Conservation (phyloP, 1,140 invertebrate genomes). For the Brachionus manjavacas region DNA sequence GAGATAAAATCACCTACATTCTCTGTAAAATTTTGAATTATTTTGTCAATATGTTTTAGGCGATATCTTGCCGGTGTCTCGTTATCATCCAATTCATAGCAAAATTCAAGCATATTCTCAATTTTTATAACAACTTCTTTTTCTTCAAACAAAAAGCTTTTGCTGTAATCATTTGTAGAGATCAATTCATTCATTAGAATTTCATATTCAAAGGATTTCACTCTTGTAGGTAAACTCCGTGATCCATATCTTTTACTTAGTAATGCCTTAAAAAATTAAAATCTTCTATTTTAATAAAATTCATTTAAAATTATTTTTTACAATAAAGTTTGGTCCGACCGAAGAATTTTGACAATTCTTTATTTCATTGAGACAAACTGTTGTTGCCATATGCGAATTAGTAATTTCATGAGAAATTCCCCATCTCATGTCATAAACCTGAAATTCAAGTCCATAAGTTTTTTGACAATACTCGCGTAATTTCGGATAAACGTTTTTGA, state of each 20-base stretch:
- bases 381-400: conserved; percentile 30
- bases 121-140: background rate
- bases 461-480: conserved; percentile 49
- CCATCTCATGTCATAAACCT: conserved; percentile 48
- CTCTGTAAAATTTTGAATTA: background rate
- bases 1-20: background rate
- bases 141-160: background rate
- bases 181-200: background rate
- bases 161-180: background rate
- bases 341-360: conserved; percentile 39
- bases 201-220: background rate
- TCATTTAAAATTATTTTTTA: background rate
- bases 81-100: conserved; percentile 36
- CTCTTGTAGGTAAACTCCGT: conserved; percentile 60
- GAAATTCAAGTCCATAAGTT: conserved; percentile 51
- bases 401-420: conserved; percentile 44
- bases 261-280: background rate
- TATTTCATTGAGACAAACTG: conserved; percentile 43
- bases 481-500: conserved; percentile 49
- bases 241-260: conserved; percentile 55
- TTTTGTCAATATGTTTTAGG: conserved; percentile 1
- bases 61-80: conserved; percentile 9
- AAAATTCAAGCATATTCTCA: conserved; percentile 3
- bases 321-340: conserved; percentile 42
- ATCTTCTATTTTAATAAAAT: background rate